Evolutionary conservation across 2,888 invertebrate species (phyloP), one percentile per base, ranked within the genome.

Genomic region (Xylocampa areola): DNA sequence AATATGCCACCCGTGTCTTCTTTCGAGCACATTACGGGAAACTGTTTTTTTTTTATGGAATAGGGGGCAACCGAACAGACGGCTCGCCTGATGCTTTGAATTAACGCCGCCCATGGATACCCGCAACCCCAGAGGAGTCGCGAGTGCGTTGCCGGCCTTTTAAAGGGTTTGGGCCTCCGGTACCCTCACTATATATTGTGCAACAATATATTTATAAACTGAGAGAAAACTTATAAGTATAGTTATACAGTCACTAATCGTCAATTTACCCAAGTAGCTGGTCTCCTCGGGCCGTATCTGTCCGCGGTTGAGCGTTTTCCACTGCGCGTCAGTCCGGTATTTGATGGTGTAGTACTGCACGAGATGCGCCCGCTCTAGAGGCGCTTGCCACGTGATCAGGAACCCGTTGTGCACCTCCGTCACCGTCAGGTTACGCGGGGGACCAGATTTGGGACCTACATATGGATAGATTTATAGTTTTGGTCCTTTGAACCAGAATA

Each of bases 311-410:
- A 98, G 95, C 49, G 96, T 97, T 90, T 97, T 98, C 97, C 97
- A 98, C 80, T 96, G 96, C 68, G 97, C 97, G 88, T 98, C 98
- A 41, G 97, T 97, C 85, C 97, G 96, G 94, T 98, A 98, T 94
- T 98, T 97, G 91, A 98, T 98, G 70, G 97, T 97, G 93, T 98
- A 98, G 94, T 97, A 97, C 91, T 97, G 96, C 74, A 98, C 96
- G 63, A 97, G 95, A 81, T 96, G 96, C 48, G 96, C 95, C 74
- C 96, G 95, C 87, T 98, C 98, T 74, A 96, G 84, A 21, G 98
- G 98, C 77, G 96, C 95, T 91, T 97, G 96, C 98, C 98, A 98
- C 79, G 97, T 96, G 87, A 98, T 97, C 75, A 97, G 95, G 92
- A 98, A 98, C 72, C 98, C 98, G 88, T 98, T 97, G 88, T 96